Percentiles rank a stretch among this genome's conserved stretches.
phyloP scores from a whole-genome alignment of 2,797 vertebrate species.

The Dendrocincla fuliginosa region DNA sequence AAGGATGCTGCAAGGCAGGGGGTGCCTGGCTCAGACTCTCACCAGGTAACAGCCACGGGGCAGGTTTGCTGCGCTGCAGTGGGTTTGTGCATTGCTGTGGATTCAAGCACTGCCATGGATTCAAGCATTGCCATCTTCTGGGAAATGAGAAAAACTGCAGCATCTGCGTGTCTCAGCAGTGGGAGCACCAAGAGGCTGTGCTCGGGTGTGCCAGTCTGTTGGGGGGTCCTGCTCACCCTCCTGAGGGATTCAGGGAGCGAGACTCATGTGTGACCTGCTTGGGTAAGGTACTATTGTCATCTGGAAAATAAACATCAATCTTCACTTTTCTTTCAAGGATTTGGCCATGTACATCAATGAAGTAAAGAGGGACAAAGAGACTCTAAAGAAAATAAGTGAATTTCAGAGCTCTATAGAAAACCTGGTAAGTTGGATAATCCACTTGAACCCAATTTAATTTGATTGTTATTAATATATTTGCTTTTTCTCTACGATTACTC shows the following conservation, averaged over 20 bases:
- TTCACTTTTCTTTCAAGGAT: too few species aligned
- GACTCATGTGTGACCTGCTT: not conserved
- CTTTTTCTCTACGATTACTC: fast-evolving
- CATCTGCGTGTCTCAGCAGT: not conserved
- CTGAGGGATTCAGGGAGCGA: not conserved
- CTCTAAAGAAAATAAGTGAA: slow-evolving; percentile 96
- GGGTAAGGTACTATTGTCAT: not conserved
- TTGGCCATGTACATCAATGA: slow-evolving; percentile 98
- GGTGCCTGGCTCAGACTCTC: not conserved
- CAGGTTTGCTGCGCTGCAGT: not conserved
- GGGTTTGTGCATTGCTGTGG: not conserved
- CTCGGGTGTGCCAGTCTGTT: not conserved
- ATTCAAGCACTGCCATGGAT: slow-evolving; percentile 22
- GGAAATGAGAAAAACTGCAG: not conserved
- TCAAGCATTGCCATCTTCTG: slow-evolving; percentile 52
- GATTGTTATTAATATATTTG: not conserved
- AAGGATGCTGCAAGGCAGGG: not conserved
- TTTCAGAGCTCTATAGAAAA: slow-evolving; percentile 99
- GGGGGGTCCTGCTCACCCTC: not conserved
- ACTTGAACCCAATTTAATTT: not conserved
- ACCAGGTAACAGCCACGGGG: not conserved
- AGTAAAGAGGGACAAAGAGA: slow-evolving; percentile 98
- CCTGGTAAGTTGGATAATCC: slow-evolving; percentile 81
- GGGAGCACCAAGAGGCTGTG: not conserved
- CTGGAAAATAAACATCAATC: not conserved